Evolutionary conservation across 2,888 invertebrate genomes (phyloP), one percentile per base, ranked within the genome.

Genomic region (Netelia inedita): DNA sequence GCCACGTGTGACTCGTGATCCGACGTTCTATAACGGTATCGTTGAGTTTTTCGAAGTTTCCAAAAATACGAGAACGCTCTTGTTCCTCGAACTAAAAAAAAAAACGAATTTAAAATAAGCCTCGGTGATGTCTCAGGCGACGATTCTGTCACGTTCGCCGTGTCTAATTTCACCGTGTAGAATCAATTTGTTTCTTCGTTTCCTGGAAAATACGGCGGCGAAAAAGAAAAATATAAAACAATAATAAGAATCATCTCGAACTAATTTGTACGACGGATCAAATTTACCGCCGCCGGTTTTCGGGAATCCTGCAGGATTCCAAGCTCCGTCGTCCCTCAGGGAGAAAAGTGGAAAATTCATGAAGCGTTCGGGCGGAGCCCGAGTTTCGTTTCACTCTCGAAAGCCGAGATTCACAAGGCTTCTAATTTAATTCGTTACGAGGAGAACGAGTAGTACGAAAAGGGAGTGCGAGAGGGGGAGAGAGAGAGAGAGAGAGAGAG

Each of bases 371-470:
- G 46, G 46, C 41, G 57, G n/a, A 41, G 14, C 28, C 16, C 41
- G 21, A 21, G n/a, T 63, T 79, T 61, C 35, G 19, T 63, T 35
- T 63, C 35, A 53, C 46, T 46, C 16, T 23, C 46, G 28, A 8
- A 50, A 57, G 73, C 57, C 43, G 57, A 66, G 57, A 78, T 35
- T 84, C 76, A 73, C 73, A 35, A 73, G 71, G 63, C 68, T 72
- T 73, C 68, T 69, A 73, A 78, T 81, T 75, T 78, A 55, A 81
- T 81, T 84, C 53, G 73, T 50, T 76, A 55, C 79, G 63, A 63
- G 57, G 28, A 55, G 66, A 28, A 57, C 10, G 6, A 55, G 63
- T 16, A 19, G 16, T 46, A 59, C 28, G 61, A 66, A 14, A n/a
- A 16, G 28, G 73, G 53, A 68, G 57, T 23, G 65, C 1, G 23